These are phyloP conservation scores for Lateolabrax maculatus DNA, from an alignment of 2,797 vertebrate species.

Conservation along the genomic window DNA sequence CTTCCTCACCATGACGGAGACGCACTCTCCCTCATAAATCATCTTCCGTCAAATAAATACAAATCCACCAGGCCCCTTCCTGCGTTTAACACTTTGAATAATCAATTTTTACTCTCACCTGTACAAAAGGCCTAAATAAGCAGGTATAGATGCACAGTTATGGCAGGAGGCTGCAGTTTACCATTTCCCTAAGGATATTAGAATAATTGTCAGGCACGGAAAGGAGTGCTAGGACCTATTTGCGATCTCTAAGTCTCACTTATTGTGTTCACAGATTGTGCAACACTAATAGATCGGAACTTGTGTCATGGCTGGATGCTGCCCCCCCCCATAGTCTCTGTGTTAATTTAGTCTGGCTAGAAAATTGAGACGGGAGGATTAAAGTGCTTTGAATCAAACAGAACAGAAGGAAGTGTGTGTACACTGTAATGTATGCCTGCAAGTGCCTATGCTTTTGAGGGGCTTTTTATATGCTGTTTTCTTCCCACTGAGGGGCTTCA, in stretches of 20 bases:
- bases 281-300: constrained; percentile 49
- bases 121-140: constrained; percentile 33
- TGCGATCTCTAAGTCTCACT: constrained; percentile 50
- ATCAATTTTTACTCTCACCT: constrained; percentile 40
- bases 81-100: constrained; percentile 25
- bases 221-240: constrained; percentile 58
- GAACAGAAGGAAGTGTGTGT: constrained; percentile 38
- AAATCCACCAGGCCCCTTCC: not conserved
- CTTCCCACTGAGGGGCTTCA: constrained; percentile 9
- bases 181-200: constrained; percentile 70
- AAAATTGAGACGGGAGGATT: constrained; percentile 43
- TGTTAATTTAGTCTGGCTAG: constrained; percentile 37
- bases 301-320: constrained; percentile 23
- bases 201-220: constrained; percentile 57
- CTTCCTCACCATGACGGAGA: constrained; percentile 41
- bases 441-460: not conserved
- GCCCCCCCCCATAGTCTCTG: not conserved
- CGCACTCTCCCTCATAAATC: constrained; percentile 30
- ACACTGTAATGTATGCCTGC: constrained; percentile 20
- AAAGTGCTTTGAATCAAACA: constrained; percentile 42
- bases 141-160: constrained; percentile 12
- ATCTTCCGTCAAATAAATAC: constrained; percentile 13
- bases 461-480: constrained; percentile 11
- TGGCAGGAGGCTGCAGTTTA: constrained; percentile 31
- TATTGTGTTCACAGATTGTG: constrained; percentile 61